phyloP scores from a whole-genome alignment of 2,113 vertebrate genomes.

The Eudyptes chrysolophus region DNA sequence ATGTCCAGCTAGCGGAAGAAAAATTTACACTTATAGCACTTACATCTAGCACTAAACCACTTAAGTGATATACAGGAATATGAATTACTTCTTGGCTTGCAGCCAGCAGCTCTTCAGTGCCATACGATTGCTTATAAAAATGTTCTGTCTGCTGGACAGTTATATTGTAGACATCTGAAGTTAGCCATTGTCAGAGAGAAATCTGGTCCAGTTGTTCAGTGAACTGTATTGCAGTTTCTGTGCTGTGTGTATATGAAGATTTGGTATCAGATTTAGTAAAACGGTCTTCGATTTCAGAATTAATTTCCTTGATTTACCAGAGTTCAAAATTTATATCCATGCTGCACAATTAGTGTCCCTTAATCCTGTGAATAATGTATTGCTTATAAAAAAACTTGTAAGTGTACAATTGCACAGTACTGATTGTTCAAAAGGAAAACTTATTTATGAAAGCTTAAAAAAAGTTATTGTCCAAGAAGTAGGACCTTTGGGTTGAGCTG shows the following conservation, averaged over 20 bases:
- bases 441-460: not conserved
- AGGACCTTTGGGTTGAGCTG: not conserved
- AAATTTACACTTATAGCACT: not conserved
- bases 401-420: rapidly evolving
- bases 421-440: not conserved
- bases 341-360: not conserved
- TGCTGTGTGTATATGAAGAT: not conserved
- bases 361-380: not conserved
- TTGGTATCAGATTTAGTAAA: not conserved
- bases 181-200: not conserved
- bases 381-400: not conserved
- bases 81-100: not conserved
- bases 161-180: not conserved
- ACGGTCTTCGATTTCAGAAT: not conserved
- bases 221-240: not conserved
- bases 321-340: not conserved
- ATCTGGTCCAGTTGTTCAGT: not conserved
- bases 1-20: not conserved
- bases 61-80: not conserved
- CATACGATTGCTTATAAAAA: not conserved
- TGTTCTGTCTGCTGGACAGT: not conserved
- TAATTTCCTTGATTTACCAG: not conserved
- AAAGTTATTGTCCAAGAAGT: not conserved
- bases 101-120: not conserved
- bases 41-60: not conserved